Evolutionary conservation across 2,888 invertebrate genomes (phyloP).

Genomic region (Macrophya annulata): DNA sequence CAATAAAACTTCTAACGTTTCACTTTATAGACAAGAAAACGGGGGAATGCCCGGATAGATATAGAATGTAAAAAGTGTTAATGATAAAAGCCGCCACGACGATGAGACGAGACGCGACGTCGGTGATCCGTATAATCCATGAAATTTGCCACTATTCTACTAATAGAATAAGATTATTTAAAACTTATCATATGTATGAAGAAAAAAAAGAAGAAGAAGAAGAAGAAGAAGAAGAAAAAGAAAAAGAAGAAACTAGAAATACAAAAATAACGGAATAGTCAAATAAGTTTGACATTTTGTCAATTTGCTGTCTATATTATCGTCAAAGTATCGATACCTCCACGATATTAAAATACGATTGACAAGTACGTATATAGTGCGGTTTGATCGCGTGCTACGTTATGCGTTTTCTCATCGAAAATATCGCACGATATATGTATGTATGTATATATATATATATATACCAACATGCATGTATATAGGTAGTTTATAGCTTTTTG

Average conservation of each 20-base stretch:
- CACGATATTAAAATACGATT: not conserved
- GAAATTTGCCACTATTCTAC: not conserved
- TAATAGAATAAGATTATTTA: not conserved
- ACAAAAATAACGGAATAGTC: not conserved
- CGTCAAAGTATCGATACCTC: not conserved
- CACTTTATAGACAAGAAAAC: slow-evolving; percentile 12
- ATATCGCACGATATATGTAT: not conserved
- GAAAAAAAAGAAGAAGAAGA: not conserved
- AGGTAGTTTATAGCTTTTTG: slow-evolving; percentile 32
- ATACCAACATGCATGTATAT: not conserved
- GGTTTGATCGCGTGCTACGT: slow-evolving; percentile 39
- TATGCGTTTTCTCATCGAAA: not conserved
- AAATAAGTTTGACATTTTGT: not conserved
- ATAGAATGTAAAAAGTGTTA: not conserved
- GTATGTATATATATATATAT: not conserved
- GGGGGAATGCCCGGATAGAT: not conserved
- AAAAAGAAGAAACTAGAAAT: too few species aligned
- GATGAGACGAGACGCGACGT: too few species aligned
- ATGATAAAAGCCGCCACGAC: not conserved
- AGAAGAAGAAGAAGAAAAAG: not conserved
- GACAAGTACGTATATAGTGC: not conserved
- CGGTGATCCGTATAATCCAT: not conserved
- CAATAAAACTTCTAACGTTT: not conserved
- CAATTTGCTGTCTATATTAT: not conserved
- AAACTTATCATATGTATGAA: not conserved